phyloP scores from a whole-genome alignment of 1,140 invertebrate species.

The Yoshiicerus persimilis region DNA sequence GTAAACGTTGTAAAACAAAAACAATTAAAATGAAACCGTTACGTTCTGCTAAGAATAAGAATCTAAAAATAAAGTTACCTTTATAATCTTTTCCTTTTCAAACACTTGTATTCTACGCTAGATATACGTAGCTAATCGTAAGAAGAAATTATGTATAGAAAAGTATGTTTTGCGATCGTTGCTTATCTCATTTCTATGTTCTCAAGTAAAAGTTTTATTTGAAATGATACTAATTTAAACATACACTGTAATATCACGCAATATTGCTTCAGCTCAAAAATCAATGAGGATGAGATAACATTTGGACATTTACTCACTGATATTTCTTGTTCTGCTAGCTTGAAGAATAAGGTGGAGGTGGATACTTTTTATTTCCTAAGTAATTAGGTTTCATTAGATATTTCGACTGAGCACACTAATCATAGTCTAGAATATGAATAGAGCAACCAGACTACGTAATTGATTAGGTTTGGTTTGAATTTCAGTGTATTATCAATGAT shows the following conservation, averaged over 20 bases:
- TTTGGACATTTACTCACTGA: not conserved
- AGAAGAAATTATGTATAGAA: not conserved
- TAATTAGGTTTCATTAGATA: not conserved
- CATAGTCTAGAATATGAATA: too few relatives aligned
- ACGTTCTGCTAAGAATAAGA: not conserved
- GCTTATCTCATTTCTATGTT: not conserved
- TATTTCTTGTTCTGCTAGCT: not conserved
- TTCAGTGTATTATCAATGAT: too few relatives aligned
- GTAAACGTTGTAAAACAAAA: not conserved
- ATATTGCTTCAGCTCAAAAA: not conserved
- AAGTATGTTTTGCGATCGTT: not conserved
- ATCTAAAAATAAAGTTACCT: not conserved
- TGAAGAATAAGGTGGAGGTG: not conserved
- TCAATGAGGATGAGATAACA: not conserved
- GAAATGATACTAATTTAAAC: not conserved
- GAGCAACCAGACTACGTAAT: not conserved
- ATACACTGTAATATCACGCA: not conserved
- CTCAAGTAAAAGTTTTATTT: not conserved
- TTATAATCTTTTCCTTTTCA: not conserved
- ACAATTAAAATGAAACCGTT: not conserved
- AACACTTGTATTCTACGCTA: not conserved
- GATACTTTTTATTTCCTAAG: not conserved
- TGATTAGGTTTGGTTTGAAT: not conserved
- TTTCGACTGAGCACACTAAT: not conserved
- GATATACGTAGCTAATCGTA: not conserved